Base-by-base conservation (phyloP, 1,140 invertebrate species). In the Drosophila persimilis region DNA sequence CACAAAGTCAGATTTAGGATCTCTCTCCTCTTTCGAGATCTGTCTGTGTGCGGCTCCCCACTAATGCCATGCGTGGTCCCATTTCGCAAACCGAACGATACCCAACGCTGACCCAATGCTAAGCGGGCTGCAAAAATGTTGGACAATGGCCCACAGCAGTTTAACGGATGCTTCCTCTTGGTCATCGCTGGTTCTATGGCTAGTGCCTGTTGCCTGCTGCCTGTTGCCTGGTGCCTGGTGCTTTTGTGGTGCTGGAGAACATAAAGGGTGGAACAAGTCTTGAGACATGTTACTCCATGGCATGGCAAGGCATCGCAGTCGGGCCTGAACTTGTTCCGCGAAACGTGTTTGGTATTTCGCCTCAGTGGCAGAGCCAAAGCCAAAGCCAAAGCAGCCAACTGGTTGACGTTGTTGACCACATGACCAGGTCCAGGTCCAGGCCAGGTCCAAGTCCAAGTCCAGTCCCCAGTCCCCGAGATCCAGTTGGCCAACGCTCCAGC, bases 141-240 rank as follows among this genome's bases (percentile, higher is more conserved):
- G 81, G 83, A 81, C 81, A 85, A 85, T 86, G 81, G 83, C 81
- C 81, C 81, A 88, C 75, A 85, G 81, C 81, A 72, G 69, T 85
- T 80, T 86, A 85, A 85, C 73, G 81, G 80, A 86, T 73, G 69
- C 59, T 67, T 74, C 50, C 46, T 48, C 61, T 46, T 73, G 51
- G 61, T 60, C 46, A 57, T 60, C 29, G 47, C 62, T 57, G 24
- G 24, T 26, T 26, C 24, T 26, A 26, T 26, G 24, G 24, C 24
- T 39, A 11, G 11, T 39, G 11, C 11, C 35, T 39, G 11, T 0
- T 39, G 35, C 3, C 35, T 44, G 17, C 26, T 26, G 43, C 4
- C 60, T 54, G 29, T 6, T 4, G 29, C n/a, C 26, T 56, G 47
- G n/a, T 29, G 51, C 20, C 44, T 51, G 46, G 44, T 20, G 52